These are phyloP conservation scores for Auanema freiburgensis DNA, from an alignment of 2,888 invertebrate species.

Conservation along the genomic window DNA sequence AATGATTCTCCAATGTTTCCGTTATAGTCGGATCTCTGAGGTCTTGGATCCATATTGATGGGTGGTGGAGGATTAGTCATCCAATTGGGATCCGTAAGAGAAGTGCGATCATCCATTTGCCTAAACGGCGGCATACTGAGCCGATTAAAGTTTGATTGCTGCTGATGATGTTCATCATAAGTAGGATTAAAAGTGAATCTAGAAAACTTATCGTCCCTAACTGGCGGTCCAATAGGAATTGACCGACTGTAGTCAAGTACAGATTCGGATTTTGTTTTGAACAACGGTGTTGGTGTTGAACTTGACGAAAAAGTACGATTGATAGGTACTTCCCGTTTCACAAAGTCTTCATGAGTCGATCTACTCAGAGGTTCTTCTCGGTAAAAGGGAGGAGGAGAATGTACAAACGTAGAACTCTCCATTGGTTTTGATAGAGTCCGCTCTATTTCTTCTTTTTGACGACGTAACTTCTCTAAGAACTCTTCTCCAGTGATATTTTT, in stretches of 20 bases:
- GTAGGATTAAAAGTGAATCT: no score
- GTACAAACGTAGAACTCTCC: no score
- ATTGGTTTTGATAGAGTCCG: not conserved
- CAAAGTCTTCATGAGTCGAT: no score
- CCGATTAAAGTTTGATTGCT: conserved; percentile 2
- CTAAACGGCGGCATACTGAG: not conserved
- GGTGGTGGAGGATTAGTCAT: conserved; percentile 43
- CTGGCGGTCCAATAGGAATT: no score
- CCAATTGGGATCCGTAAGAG: conserved; percentile 32
- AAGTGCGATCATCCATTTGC: not conserved
- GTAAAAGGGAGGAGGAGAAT: no score
- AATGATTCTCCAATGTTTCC: not conserved
- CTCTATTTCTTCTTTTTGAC: conserved; percentile 32
- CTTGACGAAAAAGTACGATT: no score
- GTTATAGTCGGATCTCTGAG: not conserved
- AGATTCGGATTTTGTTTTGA: no score
- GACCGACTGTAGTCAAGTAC: no score
- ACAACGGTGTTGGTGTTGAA: no score
- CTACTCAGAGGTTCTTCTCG: no score
- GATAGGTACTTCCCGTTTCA: no score
- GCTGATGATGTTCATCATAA: conserved; percentile 4
- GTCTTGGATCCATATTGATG: conserved; percentile 19
- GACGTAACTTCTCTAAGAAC: conserved; percentile 37
- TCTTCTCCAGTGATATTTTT: conserved; percentile 21
- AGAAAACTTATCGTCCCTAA: no score